Percentiles rank a stretch among this genome's conserved stretches.
phyloP scores from a whole-genome alignment of 2,797 vertebrate species.

The Myotis daubentonii region DNA sequence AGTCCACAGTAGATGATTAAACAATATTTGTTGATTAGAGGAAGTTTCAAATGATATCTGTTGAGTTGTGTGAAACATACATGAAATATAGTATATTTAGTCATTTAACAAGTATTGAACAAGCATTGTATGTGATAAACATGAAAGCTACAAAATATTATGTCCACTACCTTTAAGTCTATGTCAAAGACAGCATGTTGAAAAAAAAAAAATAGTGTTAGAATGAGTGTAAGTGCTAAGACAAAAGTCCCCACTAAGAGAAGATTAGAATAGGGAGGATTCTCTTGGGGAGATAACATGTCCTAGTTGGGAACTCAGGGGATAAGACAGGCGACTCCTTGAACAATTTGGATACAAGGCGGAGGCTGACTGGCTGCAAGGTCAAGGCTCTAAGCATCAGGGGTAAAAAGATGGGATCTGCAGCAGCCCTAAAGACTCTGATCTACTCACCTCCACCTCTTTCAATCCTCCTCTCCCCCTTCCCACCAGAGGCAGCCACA shows the following conservation, averaged over 20 bases:
- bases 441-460: neutral
- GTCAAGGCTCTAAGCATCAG: neutral
- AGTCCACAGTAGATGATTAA: neutral
- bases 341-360: fast-evolving
- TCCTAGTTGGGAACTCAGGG: neutral
- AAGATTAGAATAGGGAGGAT: neutral
- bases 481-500: neutral
- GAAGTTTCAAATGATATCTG: neutral
- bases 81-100: neutral
- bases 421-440: neutral
- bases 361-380: neutral
- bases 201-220: neutral
- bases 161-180: neutral
- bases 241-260: neutral
- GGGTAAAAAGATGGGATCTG: fast-evolving
- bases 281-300: neutral
- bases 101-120: neutral
- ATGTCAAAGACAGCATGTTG: neutral
- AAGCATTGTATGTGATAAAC: neutral
- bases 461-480: neutral
- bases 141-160: neutral
- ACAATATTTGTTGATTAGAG: neutral
- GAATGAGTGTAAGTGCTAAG: neutral
- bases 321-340: neutral
- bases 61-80: neutral